Percentiles rank a stretch among this genome's conserved stretches.
Evolutionary conservation across 2,113 vertebrate genomes (phyloP).

Genomic region (Tenebrosternarchus preto): DNA sequence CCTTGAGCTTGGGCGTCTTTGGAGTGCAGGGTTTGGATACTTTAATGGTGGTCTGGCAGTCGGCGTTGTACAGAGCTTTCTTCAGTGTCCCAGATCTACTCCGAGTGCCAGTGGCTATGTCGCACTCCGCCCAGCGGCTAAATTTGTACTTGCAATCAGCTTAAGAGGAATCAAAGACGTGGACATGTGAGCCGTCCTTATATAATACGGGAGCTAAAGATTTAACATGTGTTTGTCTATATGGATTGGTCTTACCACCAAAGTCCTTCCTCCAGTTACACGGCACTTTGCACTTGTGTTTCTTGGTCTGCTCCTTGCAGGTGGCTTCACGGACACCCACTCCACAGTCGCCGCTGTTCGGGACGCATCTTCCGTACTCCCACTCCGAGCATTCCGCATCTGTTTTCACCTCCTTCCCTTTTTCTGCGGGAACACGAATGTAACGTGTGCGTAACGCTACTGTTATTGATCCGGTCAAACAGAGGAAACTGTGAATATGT

Average conservation of each 20-base stretch:
- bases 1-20: constrained; percentile 76
- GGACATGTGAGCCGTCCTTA: background rate
- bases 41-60: constrained; percentile 84
- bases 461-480: background rate
- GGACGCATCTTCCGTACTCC: constrained; percentile 83
- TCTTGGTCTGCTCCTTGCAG: constrained; percentile 81
- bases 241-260: constrained; percentile 77
- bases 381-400: constrained; percentile 81
- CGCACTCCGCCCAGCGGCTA: constrained; percentile 86
- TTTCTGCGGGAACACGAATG: constrained; percentile 65
- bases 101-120: constrained; percentile 80
- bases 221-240: background rate
- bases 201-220: background rate
- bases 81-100: constrained; percentile 87
- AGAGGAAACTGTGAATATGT: background rate
- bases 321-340: constrained; percentile 82
- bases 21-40: constrained; percentile 90
- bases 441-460: background rate
- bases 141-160: constrained; percentile 98
- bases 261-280: constrained; percentile 99
- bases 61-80: constrained; percentile 88
- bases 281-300: constrained; percentile 87
- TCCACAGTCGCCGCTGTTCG: constrained; percentile 86
- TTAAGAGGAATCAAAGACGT: constrained; percentile 55
- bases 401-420: constrained; percentile 70